A percentile compares a stretch with the other conserved stretches of the same genome.
Conservation (phyloP, 2,888 invertebrate species). For the Leptothorax acervorum region DNA sequence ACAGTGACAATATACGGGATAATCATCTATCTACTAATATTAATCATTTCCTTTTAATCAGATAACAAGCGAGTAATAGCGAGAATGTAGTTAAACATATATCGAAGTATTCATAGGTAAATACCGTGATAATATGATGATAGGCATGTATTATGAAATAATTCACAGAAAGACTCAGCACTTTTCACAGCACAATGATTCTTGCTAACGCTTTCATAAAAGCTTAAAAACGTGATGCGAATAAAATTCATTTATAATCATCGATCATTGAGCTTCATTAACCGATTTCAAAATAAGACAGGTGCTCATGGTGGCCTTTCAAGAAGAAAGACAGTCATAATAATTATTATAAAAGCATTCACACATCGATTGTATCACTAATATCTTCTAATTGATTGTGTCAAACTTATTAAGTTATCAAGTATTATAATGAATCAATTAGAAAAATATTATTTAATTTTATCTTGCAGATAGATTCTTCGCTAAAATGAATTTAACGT, state of each 20-base stretch:
- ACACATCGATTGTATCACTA: not conserved
- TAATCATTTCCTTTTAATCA: constrained; percentile 58
- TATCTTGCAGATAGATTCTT: not conserved
- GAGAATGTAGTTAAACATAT: constrained; percentile 13
- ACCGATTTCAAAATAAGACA: not conserved
- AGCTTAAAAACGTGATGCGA: not conserved
- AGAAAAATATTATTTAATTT: constrained; percentile 5
- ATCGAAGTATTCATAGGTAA: constrained; percentile 1
- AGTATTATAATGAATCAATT: not conserved
- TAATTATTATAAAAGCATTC: not conserved
- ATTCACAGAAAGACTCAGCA: constrained; percentile 4
- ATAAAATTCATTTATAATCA: constrained; percentile 23
- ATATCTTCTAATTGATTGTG: not conserved
- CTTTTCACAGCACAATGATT: constrained; percentile 16
- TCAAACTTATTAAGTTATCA: constrained; percentile 2
- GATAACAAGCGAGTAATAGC: constrained; percentile 26
- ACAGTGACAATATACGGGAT: constrained; percentile 57
- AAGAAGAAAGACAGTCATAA: not conserved
- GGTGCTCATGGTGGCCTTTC: not conserved
- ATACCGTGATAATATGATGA: constrained; percentile 1
- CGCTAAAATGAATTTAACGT: not conserved
- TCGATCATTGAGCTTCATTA: not conserved
- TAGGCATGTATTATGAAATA: constrained; percentile 10
- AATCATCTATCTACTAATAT: constrained; percentile 63
- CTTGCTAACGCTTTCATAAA: not conserved